Evolutionary conservation across 2,113 vertebrate genomes (phyloP).

Genomic region (Alethe diademata): DNA sequence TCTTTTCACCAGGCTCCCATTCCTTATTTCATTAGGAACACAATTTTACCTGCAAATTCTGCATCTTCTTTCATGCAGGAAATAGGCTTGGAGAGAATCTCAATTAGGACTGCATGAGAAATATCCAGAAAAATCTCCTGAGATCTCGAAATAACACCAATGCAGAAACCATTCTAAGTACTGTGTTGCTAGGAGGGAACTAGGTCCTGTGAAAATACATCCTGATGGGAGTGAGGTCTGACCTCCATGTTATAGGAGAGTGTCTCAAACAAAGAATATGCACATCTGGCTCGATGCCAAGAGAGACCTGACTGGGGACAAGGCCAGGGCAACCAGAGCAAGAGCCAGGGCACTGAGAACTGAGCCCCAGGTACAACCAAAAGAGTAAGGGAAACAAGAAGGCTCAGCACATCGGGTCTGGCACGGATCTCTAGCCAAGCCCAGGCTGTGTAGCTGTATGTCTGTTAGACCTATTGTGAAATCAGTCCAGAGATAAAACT

Average conservation of each 20-base stretch:
- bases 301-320: background rate
- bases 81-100: background rate
- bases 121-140: background rate
- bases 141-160: background rate
- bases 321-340: background rate
- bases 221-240: background rate
- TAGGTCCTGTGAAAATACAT: background rate
- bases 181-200: background rate
- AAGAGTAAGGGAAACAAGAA: background rate
- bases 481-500: background rate
- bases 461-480: rapidly evolving
- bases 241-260: background rate
- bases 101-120: background rate
- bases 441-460: background rate
- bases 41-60: background rate
- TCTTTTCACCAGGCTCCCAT: background rate
- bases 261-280: background rate
- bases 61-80: background rate
- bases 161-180: background rate
- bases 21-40: background rate
- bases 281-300: background rate
- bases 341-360: background rate
- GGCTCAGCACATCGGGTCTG: background rate
- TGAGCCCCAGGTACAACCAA: background rate
- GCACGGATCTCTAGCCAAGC: background rate